Conservation (phyloP, 92 coral and sea anemone genomes). For the Epizoanthus illoricatus region DNA sequence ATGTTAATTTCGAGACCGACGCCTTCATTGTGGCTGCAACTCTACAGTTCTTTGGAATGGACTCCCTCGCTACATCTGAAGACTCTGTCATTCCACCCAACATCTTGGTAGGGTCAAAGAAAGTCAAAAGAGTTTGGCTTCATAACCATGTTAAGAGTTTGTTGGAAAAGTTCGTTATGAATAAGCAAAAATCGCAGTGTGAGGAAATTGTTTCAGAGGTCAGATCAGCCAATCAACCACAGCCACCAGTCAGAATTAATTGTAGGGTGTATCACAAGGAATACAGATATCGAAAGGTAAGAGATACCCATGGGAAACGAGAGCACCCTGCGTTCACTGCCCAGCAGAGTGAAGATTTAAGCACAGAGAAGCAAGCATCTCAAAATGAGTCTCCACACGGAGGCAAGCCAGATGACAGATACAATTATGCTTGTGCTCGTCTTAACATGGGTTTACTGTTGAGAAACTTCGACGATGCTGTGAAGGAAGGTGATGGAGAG, state of each 20-base stretch:
- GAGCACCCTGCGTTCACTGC: slow-evolving; percentile 28
- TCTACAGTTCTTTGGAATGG: slow-evolving; percentile 52
- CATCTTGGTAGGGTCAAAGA: neutral
- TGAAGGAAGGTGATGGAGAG: slow-evolving; percentile 72
- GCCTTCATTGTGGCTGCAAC: slow-evolving; percentile 53
- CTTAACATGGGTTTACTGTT: slow-evolving; percentile 52
- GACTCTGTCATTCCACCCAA: slow-evolving; percentile 27
- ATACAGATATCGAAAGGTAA: slow-evolving; percentile 55
- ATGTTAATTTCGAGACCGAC: slow-evolving; percentile 41
- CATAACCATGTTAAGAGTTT: slow-evolving; percentile 7
- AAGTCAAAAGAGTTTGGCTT: neutral
- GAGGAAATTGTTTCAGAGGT: slow-evolving; percentile 4
- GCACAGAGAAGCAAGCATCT: neutral
- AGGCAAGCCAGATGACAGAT: slow-evolving; percentile 49
- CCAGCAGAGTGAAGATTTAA: neutral
- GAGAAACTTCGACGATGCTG: slow-evolving; percentile 69
- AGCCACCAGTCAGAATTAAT: neutral
- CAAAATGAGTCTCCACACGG: neutral
- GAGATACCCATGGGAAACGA: slow-evolving; percentile 43
- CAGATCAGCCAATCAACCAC: slow-evolving; percentile 11
- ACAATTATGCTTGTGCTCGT: slow-evolving; percentile 53
- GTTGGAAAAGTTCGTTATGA: slow-evolving; percentile 7
- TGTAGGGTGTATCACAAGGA: slow-evolving; percentile 59
- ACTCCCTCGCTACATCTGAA: neutral
- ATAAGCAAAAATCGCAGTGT: slow-evolving; percentile 6